These are phyloP conservation scores for Papilio helenus DNA, from an alignment of 1,140 invertebrate species.

Conservation along the genomic window DNA sequence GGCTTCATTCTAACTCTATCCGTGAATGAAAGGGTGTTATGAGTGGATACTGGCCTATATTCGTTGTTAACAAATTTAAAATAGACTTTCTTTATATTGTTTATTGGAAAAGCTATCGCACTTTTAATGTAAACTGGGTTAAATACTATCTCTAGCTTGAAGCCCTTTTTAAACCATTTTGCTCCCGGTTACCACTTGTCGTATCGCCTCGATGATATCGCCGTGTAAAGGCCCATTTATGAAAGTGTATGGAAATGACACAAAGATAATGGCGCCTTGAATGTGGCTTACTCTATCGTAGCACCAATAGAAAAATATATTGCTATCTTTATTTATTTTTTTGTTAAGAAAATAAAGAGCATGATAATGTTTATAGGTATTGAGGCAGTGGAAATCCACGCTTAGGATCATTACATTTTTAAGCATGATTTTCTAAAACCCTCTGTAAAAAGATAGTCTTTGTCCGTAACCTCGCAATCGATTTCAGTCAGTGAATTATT, in stretches of 20 bases:
- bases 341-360: no score
- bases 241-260: not conserved
- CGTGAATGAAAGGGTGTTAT: not conserved
- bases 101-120: not conserved
- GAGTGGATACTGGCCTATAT: conserved; percentile 8
- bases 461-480: not conserved
- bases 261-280: not conserved
- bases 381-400: no score
- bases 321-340: no score
- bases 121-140: not conserved
- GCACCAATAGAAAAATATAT: no score
- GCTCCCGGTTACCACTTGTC: not conserved
- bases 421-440: not conserved
- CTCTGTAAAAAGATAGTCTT: not conserved
- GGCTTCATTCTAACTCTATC: not conserved
- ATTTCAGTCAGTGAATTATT: not conserved
- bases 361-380: no score
- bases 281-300: not conserved
- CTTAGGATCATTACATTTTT: not conserved
- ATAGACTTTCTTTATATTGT: not conserved
- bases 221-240: not conserved
- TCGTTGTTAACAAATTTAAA: not conserved
- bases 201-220: not conserved
- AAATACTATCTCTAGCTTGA: not conserved
- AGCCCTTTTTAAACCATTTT: not conserved